phyloP scores from a whole-genome alignment of 2,888 invertebrate genomes.

The Arenicola marina region DNA sequence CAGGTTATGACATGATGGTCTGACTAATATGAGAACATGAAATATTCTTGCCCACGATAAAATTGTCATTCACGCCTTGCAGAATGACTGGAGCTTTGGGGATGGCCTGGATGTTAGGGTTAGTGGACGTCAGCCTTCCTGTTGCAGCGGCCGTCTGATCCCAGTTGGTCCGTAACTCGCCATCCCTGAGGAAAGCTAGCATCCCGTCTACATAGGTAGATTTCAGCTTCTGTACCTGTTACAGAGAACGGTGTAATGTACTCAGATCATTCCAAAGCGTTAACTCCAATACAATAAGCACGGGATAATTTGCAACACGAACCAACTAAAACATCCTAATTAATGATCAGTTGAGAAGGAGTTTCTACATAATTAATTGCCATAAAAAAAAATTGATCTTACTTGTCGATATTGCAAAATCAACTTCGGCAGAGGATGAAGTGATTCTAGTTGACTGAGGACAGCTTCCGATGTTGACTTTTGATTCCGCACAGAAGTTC shows the following conservation, averaged over 20 bases:
- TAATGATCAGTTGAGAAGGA: not conserved
- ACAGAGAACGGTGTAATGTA: too few relatives aligned
- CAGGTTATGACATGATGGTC: too few relatives aligned
- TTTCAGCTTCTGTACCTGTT: conserved; percentile 53
- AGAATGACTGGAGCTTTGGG: conserved; percentile 45
- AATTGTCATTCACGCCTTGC: not conserved
- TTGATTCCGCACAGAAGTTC: conserved; percentile 43
- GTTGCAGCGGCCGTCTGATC: conserved; percentile 55
- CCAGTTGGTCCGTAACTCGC: conserved; percentile 48
- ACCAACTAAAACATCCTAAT: not conserved
- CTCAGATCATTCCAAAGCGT: too few relatives aligned
- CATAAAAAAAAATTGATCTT: not conserved
- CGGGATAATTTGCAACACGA: too few relatives aligned
- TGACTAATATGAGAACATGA: too few relatives aligned
- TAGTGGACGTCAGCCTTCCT: conserved; percentile 50
- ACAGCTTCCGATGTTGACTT: conserved; percentile 54
- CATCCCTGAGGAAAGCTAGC: conserved; percentile 39
- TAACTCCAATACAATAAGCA: too few relatives aligned
- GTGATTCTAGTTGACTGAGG: conserved; percentile 40
- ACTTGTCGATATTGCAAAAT: conserved; percentile 56
- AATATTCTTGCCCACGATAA: too few relatives aligned
- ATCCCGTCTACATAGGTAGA: conserved; percentile 57
- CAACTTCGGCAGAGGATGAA: conserved; percentile 51
- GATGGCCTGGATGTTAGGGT: conserved; percentile 55
- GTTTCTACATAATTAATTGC: not conserved